Evolutionary conservation across 2,113 vertebrate species (phyloP).

Genomic region (Malurus alboscapulatus): DNA sequence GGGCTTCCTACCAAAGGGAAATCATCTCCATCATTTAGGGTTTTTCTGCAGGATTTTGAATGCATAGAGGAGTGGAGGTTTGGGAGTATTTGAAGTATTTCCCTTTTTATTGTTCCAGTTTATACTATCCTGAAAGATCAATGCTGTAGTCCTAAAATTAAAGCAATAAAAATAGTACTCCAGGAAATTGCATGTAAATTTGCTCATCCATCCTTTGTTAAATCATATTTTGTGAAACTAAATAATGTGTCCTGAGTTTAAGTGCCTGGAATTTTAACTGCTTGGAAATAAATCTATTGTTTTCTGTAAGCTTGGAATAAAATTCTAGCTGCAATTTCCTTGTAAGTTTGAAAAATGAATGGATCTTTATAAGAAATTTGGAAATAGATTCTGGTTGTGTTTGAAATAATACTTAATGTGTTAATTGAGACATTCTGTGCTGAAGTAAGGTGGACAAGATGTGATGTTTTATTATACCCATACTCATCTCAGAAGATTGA

Average conservation of each 20-base stretch:
- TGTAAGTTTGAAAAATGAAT: background rate
- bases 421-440: background rate
- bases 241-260: background rate
- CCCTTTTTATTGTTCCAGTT: background rate
- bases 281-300: background rate
- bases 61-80: background rate
- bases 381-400: background rate
- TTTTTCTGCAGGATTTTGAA: background rate
- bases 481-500: background rate
- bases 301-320: background rate
- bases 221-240: background rate
- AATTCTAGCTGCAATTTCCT: background rate
- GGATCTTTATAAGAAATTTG: background rate
- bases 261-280: background rate
- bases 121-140: background rate
- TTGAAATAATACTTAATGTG: background rate
- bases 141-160: background rate
- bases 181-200: conserved; percentile 10
- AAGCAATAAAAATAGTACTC: background rate
- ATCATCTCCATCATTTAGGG: background rate
- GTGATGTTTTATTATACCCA: background rate
- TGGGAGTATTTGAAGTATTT: background rate
- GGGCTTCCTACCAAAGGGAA: background rate
- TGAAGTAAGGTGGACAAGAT: background rate
- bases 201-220: background rate